Evolutionary conservation across 2,797 vertebrate genomes (phyloP).

Genomic region (Argya squamiceps): DNA sequence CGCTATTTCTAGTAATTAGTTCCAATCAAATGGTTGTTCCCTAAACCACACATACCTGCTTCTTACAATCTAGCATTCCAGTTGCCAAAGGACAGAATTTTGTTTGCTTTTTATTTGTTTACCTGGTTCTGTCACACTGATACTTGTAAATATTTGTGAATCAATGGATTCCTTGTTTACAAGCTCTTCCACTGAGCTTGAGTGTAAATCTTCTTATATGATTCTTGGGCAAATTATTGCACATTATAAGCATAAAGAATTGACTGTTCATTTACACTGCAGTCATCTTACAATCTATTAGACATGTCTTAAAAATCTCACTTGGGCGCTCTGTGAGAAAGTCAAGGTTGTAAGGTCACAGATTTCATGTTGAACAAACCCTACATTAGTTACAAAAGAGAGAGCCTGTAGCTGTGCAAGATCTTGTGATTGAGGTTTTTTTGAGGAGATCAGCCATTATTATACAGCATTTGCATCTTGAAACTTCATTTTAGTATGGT

Average conservation of each 20-base stretch:
- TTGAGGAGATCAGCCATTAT: background rate
- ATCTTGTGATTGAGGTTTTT: background rate
- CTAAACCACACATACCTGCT: background rate
- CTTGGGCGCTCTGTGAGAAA: background rate
- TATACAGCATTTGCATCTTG: background rate
- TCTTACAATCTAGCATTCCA: background rate
- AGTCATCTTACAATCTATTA: background rate
- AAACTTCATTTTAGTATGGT: background rate
- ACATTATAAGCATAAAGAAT: background rate
- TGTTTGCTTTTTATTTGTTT: background rate
- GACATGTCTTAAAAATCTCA: conserved; percentile 20
- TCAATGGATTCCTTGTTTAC: background rate
- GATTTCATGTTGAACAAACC: conserved; percentile 40
- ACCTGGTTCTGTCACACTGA: background rate
- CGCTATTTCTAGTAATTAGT: background rate
- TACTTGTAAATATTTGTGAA: background rate
- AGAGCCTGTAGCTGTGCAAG: background rate
- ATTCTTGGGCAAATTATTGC: background rate
- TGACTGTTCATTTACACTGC: background rate
- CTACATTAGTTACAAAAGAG: background rate
- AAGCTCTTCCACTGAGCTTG: background rate
- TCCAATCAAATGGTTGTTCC: background rate
- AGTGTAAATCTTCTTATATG: background rate
- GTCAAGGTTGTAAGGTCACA: conserved; percentile 33
- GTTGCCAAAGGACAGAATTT: background rate